phyloP scores from a whole-genome alignment of 2,797 vertebrate species.

The Trematomus bernacchii region DNA sequence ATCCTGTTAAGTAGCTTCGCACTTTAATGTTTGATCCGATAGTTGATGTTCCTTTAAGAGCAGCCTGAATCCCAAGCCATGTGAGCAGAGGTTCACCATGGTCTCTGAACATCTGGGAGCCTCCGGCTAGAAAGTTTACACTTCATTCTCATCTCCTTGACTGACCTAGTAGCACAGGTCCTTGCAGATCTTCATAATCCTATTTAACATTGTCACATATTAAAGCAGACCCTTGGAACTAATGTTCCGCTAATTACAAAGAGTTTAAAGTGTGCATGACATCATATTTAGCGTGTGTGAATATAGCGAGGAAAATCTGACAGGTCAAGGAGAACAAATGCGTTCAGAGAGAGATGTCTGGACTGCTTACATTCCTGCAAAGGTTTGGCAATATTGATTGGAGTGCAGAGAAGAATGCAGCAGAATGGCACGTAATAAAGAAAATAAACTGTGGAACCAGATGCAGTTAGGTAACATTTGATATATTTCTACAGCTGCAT shows the following conservation, averaged over 20 bases:
- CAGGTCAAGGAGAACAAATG: conserved; percentile 76
- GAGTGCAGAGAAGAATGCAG: conserved; percentile 10
- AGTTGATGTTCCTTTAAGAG: conserved; percentile 24
- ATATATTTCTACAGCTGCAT: conserved; percentile 45
- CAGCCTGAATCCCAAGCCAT: conserved; percentile 22
- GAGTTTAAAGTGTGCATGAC: conserved; percentile 52
- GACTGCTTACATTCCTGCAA: conserved; percentile 43
- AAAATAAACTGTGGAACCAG: conserved; percentile 29
- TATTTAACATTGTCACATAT: conserved; percentile 69
- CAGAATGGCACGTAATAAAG: conserved; percentile 1
- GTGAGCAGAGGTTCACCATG: conserved; percentile 44
- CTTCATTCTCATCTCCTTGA: conserved; percentile 32
- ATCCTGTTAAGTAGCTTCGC: neutral
- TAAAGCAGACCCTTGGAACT: conserved; percentile 63
- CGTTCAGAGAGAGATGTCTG: conserved; percentile 52
- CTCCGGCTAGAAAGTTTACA: conserved; percentile 47
- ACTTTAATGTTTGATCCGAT: conserved; percentile 21
- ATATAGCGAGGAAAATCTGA: conserved; percentile 46
- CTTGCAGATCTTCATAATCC: conserved; percentile 51
- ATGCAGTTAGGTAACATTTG: neutral
- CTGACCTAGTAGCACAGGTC: conserved; percentile 41
- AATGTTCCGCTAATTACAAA: conserved; percentile 67
- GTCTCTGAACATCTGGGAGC: conserved; percentile 44
- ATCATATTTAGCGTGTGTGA: conserved; percentile 45
- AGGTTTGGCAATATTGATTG: conserved; percentile 42